Evolutionary conservation across 30 jellyfish, hydroid and myxozoan genomes (phyloP).

Genomic region (Hydra vulgaris): DNA sequence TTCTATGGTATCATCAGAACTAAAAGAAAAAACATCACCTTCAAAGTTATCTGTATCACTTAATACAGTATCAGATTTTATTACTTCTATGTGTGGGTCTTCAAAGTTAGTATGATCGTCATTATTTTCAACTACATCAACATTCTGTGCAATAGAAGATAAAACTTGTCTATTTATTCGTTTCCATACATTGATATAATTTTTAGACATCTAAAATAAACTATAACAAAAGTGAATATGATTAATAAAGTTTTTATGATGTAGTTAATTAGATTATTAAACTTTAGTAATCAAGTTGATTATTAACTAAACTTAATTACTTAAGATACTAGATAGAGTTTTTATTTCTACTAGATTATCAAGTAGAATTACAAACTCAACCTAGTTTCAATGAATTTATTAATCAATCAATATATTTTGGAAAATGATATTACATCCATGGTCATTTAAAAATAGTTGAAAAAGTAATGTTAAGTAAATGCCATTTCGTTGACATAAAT

Average conservation of each 20-base stretch:
- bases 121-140: not conserved
- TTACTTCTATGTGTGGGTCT: not conserved
- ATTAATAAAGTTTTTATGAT: not conserved
- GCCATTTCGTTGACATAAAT: no score
- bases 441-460: no score
- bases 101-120: not conserved
- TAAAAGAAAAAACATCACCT: not conserved
- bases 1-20: not conserved
- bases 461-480: no score
- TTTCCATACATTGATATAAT: not conserved
- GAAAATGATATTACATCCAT: no score
- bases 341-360: no score
- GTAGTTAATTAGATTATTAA: not conserved
- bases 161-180: not conserved
- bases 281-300: not conserved
- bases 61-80: not conserved
- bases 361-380: no score
- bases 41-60: not conserved
- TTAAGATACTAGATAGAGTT: no score
- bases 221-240: no score
- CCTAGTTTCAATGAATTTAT: no score
- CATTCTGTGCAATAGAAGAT: not conserved
- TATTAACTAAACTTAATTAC: no score
- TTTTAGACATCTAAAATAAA: not conserved
- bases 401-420: no score